Conservation (phyloP, 1,140 invertebrate genomes). For the Drosophila kanapiae region DNA sequence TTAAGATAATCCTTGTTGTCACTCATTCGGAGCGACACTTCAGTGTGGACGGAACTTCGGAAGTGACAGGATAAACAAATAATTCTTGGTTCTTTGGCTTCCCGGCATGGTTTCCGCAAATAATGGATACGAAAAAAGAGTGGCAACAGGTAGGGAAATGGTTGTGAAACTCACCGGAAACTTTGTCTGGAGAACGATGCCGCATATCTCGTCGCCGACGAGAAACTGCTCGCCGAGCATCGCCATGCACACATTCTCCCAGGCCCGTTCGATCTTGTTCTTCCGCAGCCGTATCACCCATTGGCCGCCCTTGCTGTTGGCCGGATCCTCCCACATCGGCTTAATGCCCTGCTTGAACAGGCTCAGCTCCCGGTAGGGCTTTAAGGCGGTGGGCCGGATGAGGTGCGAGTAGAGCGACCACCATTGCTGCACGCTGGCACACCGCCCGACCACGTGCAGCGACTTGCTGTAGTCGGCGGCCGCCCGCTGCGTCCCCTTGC, state of each 20-base stretch:
- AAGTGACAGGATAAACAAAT: background rate
- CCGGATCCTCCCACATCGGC: constrained; percentile 99
- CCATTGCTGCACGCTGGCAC: constrained; percentile 97
- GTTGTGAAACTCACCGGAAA: constrained; percentile 89
- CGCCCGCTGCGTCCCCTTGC: constrained; percentile 80
- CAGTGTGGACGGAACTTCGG: background rate
- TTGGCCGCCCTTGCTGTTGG: constrained; percentile 98
- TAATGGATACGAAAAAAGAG: background rate
- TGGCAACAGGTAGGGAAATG: background rate
- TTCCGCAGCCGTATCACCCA: constrained; percentile 98
- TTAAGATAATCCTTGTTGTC: background rate
- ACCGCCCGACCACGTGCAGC: constrained; percentile 89
- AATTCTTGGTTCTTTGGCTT: background rate
- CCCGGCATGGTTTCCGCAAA: constrained; percentile 42
- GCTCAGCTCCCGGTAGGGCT: constrained; percentile 97
- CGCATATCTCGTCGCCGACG: constrained; percentile 99
- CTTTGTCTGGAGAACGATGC: constrained; percentile 97
- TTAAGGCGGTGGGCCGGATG: constrained; percentile 94
- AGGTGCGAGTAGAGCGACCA: constrained; percentile 98
- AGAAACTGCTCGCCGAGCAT: constrained; percentile 99
- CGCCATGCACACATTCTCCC: constrained; percentile 99
- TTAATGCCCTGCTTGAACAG: constrained; percentile 99
- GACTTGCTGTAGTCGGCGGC: constrained; percentile 84
- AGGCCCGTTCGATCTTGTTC: constrained; percentile 97
- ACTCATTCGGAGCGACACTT: background rate